These are phyloP conservation scores for Zapornia atra DNA, from an alignment of 2,113 vertebrate species.

Conservation along the genomic window DNA sequence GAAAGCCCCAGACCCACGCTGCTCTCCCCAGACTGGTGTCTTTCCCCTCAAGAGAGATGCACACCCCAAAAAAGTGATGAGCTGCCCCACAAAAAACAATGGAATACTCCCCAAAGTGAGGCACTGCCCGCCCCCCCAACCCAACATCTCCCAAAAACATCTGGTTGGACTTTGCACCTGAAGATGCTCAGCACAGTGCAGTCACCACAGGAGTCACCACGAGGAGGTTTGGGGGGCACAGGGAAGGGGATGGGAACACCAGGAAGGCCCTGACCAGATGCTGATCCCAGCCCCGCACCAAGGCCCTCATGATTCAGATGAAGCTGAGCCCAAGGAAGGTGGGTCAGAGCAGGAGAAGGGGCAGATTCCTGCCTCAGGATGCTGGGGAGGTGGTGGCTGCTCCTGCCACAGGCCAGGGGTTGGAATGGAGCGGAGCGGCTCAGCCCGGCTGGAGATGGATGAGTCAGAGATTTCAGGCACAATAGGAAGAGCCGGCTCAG, in stretches of 20 bases:
- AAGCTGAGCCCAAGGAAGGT: neutral
- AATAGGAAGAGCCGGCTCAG: conserved; percentile 57
- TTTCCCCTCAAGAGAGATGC: neutral
- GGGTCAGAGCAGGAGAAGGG: neutral
- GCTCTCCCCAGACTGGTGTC: accelerated
- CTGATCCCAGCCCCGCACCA: accelerated
- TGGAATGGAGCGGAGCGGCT: neutral
- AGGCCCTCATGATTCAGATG: neutral
- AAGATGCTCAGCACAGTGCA: accelerated
- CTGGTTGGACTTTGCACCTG: neutral
- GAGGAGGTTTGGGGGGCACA: neutral
- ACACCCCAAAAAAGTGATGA: neutral
- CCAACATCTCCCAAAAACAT: neutral
- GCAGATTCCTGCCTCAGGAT: accelerated
- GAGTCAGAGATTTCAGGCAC: conserved; percentile 29
- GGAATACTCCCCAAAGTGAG: too few species aligned
- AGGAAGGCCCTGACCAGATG: too few species aligned
- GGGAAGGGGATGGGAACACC: neutral
- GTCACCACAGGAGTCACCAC: neutral
- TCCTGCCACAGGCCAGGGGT: neutral
- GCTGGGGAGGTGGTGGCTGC: accelerated
- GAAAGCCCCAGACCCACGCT: accelerated
- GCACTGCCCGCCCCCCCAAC: neutral
- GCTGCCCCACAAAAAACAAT: too few species aligned
- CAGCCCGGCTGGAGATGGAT: neutral